Evolutionary conservation across 2,797 vertebrate genomes (phyloP).

Genomic region (Hydrolagus colliei): DNA sequence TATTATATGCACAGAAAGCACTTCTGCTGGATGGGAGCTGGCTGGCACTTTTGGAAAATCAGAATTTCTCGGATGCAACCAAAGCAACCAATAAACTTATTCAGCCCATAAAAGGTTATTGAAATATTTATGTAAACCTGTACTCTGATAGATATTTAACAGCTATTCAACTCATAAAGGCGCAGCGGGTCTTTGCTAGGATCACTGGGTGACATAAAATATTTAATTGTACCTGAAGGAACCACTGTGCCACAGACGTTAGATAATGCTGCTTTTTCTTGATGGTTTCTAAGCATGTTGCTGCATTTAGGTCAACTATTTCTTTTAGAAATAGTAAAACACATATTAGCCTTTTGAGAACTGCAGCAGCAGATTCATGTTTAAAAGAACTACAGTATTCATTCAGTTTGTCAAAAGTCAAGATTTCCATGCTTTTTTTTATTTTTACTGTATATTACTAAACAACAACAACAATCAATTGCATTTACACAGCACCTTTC

Average conservation of each 20-base stretch:
- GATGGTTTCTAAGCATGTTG: background rate
- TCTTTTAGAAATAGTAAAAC: background rate
- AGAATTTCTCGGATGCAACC: background rate
- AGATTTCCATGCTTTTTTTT: too few species aligned
- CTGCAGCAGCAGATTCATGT: background rate
- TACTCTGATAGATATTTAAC: background rate
- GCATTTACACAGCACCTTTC: too few species aligned
- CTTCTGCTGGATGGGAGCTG: background rate
- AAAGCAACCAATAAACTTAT: background rate
- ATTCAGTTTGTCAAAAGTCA: too few species aligned
- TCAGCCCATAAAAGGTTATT: background rate
- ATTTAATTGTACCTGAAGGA: background rate
- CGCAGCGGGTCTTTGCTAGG: background rate
- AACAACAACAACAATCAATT: too few species aligned
- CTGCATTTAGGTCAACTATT: background rate
- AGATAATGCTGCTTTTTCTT: background rate
- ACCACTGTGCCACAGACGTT: background rate
- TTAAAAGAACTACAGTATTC: too few species aligned
- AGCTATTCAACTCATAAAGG: background rate
- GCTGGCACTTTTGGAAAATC: background rate
- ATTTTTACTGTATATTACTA: too few species aligned
- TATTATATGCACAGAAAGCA: background rate
- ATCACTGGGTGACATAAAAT: background rate
- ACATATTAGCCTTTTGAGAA: background rate
- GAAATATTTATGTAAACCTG: conserved; percentile 15